A percentile compares a stretch with the other conserved stretches of the same genome.
These are phyloP conservation scores for Tetramorium bicarinatum DNA, from an alignment of 2,888 invertebrate species.

Conservation along the genomic window DNA sequence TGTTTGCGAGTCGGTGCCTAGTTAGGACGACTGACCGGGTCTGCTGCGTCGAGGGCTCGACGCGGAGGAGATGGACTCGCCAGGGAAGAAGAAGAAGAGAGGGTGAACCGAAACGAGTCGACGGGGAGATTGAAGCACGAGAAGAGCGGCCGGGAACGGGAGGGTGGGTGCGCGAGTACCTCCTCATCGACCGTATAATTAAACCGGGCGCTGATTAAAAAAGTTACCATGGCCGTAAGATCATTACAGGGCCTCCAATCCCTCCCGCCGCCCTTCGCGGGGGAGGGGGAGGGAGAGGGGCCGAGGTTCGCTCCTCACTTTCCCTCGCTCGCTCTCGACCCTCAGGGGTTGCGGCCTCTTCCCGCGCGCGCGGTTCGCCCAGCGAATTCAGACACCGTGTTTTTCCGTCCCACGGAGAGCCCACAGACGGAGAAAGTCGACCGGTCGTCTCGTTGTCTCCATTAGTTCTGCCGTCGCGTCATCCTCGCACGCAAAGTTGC, in stretches of 20 bases:
- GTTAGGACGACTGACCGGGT: slow-evolving; percentile 79
- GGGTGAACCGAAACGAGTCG: slow-evolving; percentile 64
- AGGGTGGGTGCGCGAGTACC: slow-evolving; percentile 78
- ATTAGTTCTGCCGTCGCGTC: slow-evolving; percentile 25
- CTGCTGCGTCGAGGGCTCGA: slow-evolving; percentile 76
- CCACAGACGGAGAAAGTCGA: slow-evolving; percentile 45
- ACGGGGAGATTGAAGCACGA: slow-evolving; percentile 66
- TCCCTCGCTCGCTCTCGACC: slow-evolving; percentile 71
- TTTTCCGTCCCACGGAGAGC: slow-evolving; percentile 42
- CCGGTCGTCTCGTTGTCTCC: slow-evolving; percentile 39
- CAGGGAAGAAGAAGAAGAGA: slow-evolving; percentile 60
- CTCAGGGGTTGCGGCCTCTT: slow-evolving; percentile 75
- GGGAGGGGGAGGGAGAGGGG: background rate
- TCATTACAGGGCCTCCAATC: slow-evolving; percentile 83
- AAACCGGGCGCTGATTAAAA: slow-evolving; percentile 86
- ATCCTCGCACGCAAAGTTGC: slow-evolving; percentile 1
- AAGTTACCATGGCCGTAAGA: slow-evolving; percentile 85
- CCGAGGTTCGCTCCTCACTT: slow-evolving; percentile 57
- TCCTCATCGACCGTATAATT: slow-evolving; percentile 86
- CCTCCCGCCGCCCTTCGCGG: slow-evolving; percentile 59
- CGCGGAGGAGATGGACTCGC: slow-evolving; percentile 72
- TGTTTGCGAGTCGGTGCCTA: slow-evolving; percentile 84
- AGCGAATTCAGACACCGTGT: slow-evolving; percentile 62
- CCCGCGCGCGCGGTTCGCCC: slow-evolving; percentile 63
- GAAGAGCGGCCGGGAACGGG: slow-evolving; percentile 62